Base-by-base conservation (phyloP, 2,797 vertebrate genomes). In the Uromys caudimaculatus region DNA sequence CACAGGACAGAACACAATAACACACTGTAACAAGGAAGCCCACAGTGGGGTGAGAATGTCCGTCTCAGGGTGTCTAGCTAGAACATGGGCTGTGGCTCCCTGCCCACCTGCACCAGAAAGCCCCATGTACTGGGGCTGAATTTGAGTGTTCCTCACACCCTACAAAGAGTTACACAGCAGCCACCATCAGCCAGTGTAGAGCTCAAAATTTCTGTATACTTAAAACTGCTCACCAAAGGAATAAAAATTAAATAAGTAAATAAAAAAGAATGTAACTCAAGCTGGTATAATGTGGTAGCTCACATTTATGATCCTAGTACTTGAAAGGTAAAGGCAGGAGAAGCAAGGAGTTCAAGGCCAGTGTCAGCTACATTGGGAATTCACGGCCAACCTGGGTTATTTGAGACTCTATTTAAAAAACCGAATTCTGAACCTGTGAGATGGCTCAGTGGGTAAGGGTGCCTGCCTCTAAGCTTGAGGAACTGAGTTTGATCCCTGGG, bases 171-270 rank as follows among this genome's bases (percentile, higher is more conserved):
- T 12, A 52, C 13, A 50, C 0, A 35, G 17, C 44, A 11, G 58
- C n/a, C 23, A 35, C 84, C 2, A 0, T 9, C 0, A 44, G 75
- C 41, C n/a, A 29, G 47, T 8, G 10, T 4, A 4, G 9, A 54
- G 1, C 32, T 69, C 44, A 52, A 86, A n/a, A 81, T 85, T 91
- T 24, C 86, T 76, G 0, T 64, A 38, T 54, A 73, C 35, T 83
- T 81, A 38, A 93, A 96, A 78, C 44, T 79, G 56, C 52, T 93
- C 12, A 69, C 32, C 29, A 69, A 71, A 86, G 35, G 7, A 27
- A 5, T 86, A 86, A 27, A 69, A 86, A 35, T 64, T 47, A 85
- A 67, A 50, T 50, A 23, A 14, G 44, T 44, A 44, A 44, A 44
- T 44, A 44, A 44, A 44, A 17, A 88, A 73, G 23, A 29, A 17